Conservation (phyloP, 2,797 vertebrate species). For the Vireo griseus region DNA sequence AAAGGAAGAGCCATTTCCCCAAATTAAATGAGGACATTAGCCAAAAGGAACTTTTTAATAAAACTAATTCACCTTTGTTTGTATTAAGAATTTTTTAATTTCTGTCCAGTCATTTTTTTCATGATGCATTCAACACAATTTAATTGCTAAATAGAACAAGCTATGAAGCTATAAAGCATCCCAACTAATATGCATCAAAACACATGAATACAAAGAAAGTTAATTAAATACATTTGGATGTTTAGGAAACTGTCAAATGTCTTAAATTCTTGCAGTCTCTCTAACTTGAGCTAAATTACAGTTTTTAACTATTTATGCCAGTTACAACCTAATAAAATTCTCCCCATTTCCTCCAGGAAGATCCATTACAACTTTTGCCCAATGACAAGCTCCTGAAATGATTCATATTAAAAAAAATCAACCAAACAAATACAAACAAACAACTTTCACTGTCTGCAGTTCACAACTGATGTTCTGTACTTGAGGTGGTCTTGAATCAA, state of each 20-base stretch:
- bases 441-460: background rate
- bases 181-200: background rate
- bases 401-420: fast-evolving
- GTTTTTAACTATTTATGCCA: background rate
- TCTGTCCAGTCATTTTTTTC: background rate
- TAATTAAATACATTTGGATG: background rate
- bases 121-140: background rate
- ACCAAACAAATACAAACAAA: too few species aligned
- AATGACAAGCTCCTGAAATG: background rate
- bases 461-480: too few species aligned
- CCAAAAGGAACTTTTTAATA: background rate
- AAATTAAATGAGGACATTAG: background rate
- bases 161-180: background rate
- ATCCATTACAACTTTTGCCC: background rate
- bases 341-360: background rate
- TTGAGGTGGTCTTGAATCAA: background rate
- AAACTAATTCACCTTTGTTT: background rate
- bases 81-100: background rate
- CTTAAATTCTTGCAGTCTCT: background rate
- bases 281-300: background rate
- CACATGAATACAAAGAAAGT: background rate
- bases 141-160: background rate
- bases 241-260: background rate
- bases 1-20: background rate
- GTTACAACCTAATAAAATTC: background rate